Conservation (phyloP, 2,797 vertebrate species). For the Myoxocephalus aenaeus region DNA sequence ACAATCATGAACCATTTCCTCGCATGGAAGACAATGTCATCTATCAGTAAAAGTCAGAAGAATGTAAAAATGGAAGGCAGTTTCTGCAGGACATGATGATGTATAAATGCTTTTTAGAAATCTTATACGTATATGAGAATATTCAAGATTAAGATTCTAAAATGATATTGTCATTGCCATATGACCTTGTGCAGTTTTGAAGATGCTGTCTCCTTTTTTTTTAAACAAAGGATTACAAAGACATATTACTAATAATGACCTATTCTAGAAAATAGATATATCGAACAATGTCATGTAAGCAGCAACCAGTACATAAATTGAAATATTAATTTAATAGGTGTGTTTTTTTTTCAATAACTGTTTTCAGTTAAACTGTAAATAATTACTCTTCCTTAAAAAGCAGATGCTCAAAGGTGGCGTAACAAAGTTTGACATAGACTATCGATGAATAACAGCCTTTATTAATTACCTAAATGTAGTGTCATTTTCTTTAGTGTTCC, state of each 20-base stretch:
- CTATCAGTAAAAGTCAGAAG: slow-evolving; percentile 13
- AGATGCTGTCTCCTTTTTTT: background rate
- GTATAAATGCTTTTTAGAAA: slow-evolving; percentile 1
- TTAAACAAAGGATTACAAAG: background rate
- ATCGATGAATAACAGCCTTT: background rate
- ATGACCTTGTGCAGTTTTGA: slow-evolving; percentile 1
- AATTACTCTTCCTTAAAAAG: background rate
- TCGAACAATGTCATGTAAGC: background rate
- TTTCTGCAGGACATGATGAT: slow-evolving; percentile 9
- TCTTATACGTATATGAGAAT: slow-evolving; percentile 3
- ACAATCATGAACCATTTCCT: slow-evolving; percentile 47
- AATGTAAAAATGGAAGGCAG: slow-evolving; percentile 3
- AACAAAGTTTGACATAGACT: background rate
- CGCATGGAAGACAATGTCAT: slow-evolving; percentile 42
- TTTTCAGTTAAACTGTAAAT: background rate
- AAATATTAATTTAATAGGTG: background rate
- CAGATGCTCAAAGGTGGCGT: background rate
- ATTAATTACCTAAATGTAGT: background rate
- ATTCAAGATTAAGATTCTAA: slow-evolving; percentile 17
- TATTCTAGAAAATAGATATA: background rate
- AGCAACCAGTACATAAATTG: background rate
- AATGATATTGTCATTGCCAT: background rate
- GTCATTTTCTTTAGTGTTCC: background rate
- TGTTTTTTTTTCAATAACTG: background rate
- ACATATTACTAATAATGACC: background rate